Percentiles rank a stretch among this genome's conserved stretches.
phyloP scores from a whole-genome alignment of 2,888 invertebrate genomes.

The Apoda limacodes region DNA sequence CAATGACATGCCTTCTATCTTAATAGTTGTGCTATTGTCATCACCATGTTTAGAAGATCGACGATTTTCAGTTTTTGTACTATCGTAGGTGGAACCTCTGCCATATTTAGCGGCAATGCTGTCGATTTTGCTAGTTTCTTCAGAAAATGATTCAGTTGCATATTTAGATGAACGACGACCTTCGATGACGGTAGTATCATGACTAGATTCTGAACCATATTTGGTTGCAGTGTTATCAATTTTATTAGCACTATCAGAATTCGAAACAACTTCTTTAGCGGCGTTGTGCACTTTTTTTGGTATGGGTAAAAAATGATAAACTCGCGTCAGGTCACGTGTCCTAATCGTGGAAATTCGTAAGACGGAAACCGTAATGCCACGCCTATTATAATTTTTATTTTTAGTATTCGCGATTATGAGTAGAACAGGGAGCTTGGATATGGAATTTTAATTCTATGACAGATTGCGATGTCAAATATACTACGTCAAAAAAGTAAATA shows the following conservation, averaged over 20 bases:
- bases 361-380: no score
- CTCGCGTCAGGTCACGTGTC: no score
- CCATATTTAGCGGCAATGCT: slow-evolving; percentile 38
- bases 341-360: no score
- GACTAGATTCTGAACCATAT: slow-evolving; percentile 41
- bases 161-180: slow-evolving; percentile 17
- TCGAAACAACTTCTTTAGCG: slow-evolving; percentile 22
- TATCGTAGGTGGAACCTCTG: slow-evolving; percentile 31
- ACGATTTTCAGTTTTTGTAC: slow-evolving; percentile 34
- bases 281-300: no score
- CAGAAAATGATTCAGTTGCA: slow-evolving; percentile 17
- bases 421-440: no score
- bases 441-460: no score
- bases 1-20: slow-evolving; percentile 23
- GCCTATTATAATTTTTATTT: no score
- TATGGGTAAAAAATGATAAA: no score
- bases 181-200: slow-evolving; percentile 20
- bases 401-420: no score
- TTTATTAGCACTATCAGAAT: slow-evolving; percentile 34
- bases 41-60: slow-evolving; percentile 34
- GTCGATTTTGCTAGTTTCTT: slow-evolving; percentile 35
- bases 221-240: slow-evolving; percentile 43
- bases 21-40: no score
- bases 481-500: no score
- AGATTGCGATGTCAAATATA: no score